A percentile compares a stretch with the other conserved stretches of the same genome.
phyloP scores from a whole-genome alignment of 2,888 invertebrate genomes.

The Stictocephala bisonia region DNA sequence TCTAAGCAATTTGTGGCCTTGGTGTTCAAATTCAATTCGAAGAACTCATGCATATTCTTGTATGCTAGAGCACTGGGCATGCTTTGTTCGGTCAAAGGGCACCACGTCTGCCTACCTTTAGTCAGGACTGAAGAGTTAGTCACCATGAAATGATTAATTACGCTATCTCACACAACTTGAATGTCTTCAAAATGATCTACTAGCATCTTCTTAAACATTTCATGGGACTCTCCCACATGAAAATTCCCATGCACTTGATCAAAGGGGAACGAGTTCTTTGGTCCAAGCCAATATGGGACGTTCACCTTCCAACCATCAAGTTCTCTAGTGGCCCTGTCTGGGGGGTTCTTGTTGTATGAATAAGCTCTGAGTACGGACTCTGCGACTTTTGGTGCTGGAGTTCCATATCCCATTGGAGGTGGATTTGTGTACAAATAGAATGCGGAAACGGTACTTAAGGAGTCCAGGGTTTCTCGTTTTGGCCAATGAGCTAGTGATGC shows the following conservation, averaged over 20 bases:
- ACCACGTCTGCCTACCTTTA: conserved; percentile 56
- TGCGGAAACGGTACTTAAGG: not conserved
- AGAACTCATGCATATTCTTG: conserved; percentile 54
- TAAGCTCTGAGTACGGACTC: conserved; percentile 56
- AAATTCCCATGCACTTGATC: conserved; percentile 56
- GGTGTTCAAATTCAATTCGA: conserved; percentile 39
- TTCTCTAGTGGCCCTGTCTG: not conserved
- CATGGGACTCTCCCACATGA: conserved; percentile 50
- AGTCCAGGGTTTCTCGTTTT: not conserved
- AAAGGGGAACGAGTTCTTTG: conserved; percentile 48
- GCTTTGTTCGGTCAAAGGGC: conserved; percentile 52
- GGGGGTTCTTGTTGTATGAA: conserved; percentile 53
- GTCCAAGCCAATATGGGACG: not conserved
- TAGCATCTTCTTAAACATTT: conserved; percentile 52
- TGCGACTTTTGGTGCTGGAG: conserved; percentile 59
- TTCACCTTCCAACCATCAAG: not conserved
- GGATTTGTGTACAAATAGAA: conserved; percentile 57
- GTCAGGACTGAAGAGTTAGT: conserved; percentile 54
- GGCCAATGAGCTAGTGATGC: not conserved
- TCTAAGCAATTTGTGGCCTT: conserved; percentile 6
- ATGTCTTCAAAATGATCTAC: conserved; percentile 44
- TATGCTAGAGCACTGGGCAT: conserved; percentile 54
- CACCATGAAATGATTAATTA: conserved; percentile 44
- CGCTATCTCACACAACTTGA: conserved; percentile 11
- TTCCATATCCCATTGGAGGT: conserved; percentile 58